These are phyloP conservation scores for Labia minor DNA, from an alignment of 2,888 invertebrate species.

Conservation along the genomic window DNA sequence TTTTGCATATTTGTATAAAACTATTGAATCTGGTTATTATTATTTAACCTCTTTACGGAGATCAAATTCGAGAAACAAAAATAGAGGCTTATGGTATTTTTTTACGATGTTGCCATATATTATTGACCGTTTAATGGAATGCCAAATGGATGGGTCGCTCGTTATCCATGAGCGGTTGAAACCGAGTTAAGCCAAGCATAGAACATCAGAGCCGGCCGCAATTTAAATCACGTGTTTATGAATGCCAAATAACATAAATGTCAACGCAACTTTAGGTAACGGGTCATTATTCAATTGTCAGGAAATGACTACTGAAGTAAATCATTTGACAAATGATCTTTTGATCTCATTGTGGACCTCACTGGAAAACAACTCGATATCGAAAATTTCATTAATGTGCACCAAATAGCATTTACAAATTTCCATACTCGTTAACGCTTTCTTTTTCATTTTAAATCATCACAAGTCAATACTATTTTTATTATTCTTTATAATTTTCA, in stretches of 20 bases:
- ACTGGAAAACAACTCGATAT: background rate
- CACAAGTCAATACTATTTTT: too few relatives aligned
- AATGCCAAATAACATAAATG: background rate
- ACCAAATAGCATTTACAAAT: background rate
- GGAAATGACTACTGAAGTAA: background rate
- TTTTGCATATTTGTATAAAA: too few relatives aligned
- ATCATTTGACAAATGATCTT: background rate
- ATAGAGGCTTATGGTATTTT: background rate
- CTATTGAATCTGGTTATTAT: too few relatives aligned
- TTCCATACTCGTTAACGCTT: too few relatives aligned
- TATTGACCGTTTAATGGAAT: background rate
- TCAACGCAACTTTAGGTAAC: background rate
- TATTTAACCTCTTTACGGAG: too few relatives aligned
- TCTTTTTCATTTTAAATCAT: too few relatives aligned
- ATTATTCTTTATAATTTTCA: too few relatives aligned
- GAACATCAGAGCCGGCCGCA: background rate
- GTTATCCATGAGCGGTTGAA: background rate
- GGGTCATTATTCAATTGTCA: background rate
- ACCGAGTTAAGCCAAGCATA: background rate
- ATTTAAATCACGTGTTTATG: background rate
- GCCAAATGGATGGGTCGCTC: background rate
- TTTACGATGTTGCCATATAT: background rate
- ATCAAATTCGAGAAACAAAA: background rate
- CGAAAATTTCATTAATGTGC: background rate
- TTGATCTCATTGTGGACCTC: background rate